Evolutionary conservation across 2,888 invertebrate genomes (phyloP), one percentile per base, ranked within the genome.

Genomic region (Andrena bicolor): DNA sequence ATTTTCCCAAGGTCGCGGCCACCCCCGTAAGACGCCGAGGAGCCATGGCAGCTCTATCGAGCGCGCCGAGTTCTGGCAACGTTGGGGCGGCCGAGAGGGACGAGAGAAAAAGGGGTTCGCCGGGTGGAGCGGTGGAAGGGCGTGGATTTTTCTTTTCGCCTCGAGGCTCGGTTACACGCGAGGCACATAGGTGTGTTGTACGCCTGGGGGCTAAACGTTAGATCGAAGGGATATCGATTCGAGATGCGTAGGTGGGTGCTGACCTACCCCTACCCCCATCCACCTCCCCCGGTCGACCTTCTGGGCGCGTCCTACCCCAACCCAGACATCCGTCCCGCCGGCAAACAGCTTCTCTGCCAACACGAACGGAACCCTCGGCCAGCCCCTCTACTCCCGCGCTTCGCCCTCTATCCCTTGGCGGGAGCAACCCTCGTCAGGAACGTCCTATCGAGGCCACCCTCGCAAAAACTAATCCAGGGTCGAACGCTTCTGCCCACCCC

Each of bases 281-380:
- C 66, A 74, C 89, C 91, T 90, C 92, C 92, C 92, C 85, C 87
- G 87, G 70, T 87, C 91, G 91, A 92, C 92, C 93, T 92, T 92
- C 83, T 87, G 80, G 86, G 88, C 86, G 85, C 88, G 91, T 90
- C 92, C 92, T 93, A 92, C 91, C 92, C 92, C 91, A 93, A 92
- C 90, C 83, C 88, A 90, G 88, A 89, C 89, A 90, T 88, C 85
- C 85, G 88, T 87, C 88, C 73, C 89, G 80, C 82, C 87, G 86
- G 79, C 88, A 90, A 91, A 90, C 88, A 86, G 80, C 82, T 78
- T 75, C 82, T 75, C 79, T 66, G 63, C 77, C 76, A 63, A 76
- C 73, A 56, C 63, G 70, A 30, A 61, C 76, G 41, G 75, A 74
- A 70, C 84, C 79, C 72, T 69, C 66, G 56, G 41, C 56, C 76